Evolutionary conservation across 2,113 vertebrate genomes (phyloP), one percentile per base, ranked within the genome.

Genomic region (Zosterops lateralis): DNA sequence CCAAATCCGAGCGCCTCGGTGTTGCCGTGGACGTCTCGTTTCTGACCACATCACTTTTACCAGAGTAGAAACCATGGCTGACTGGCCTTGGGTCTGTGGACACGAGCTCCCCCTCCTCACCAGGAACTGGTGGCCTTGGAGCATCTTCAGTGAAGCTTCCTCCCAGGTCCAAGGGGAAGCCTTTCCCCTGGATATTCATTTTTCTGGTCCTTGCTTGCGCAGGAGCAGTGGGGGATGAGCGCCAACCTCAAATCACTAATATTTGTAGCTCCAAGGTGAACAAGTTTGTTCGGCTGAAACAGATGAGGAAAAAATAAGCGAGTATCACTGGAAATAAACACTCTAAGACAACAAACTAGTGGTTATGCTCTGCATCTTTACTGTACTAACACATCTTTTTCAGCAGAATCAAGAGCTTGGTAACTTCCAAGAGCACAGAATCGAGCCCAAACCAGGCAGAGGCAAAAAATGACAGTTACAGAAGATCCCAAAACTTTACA

Each of bases 111-210:
- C 99, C 99, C 87, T 99, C 99, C 96, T 99, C 99, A 14, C 99
- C 99, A 19, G 99, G 99, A 93, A 99, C 99, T 0, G 99, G 99
- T 65, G 99, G 99, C 94, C 99, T 98, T 16, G 99, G 99, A 87
- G 99, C 99, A 97, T 99, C 98, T 97, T 99, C 99, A 83, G 98
- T 99, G 98, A 99, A 99, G 98, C 98, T 98, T 95, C 98, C 97
- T 92, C 98, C 99, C 1, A 98, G 98, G 97, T 99, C 99, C 97
- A 98, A 97, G 90, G 98, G 96, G 97, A 98, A 99, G 95, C 98
- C 97, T 96, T 98, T 98, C 96, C 98, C 98, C 94, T 98, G 98
- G 96, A 98, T 95, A 97, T 97, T 99, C 99, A 99, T 99, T 97
- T 98, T 99, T 97, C 97, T 95, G 96, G 97, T 93, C 94, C 96